Percentiles rank a stretch among this genome's conserved stretches.
These are phyloP conservation scores for Matsumyia berberina DNA, from an alignment of 2,888 invertebrate species.

Conservation along the genomic window DNA sequence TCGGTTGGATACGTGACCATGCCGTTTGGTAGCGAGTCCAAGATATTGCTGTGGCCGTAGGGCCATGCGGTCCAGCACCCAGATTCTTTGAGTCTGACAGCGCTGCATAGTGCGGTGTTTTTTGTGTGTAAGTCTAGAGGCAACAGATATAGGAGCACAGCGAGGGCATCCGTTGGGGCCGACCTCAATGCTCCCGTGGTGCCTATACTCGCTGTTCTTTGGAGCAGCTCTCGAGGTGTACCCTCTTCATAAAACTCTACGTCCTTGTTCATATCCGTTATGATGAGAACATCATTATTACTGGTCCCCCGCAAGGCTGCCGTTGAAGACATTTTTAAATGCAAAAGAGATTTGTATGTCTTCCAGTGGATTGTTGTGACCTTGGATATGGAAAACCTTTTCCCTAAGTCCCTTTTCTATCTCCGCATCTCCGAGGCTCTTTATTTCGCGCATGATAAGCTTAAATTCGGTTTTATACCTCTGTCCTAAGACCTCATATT, in stretches of 20 bases:
- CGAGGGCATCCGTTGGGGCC: no score
- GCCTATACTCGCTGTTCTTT: no score
- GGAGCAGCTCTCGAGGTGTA: no score
- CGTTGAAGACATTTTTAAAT: conserved; percentile 80
- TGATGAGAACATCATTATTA: conserved; percentile 92
- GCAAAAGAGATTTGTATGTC: conserved; percentile 89
- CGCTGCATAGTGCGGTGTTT: no score
- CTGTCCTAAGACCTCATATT: conserved; percentile 45
- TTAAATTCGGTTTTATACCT: conserved; percentile 88
- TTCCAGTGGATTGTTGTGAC: conserved; percentile 89
- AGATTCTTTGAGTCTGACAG: no score
- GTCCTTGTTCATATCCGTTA: conserved; percentile 94
- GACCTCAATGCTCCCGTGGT: no score
- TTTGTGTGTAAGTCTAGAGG: no score
- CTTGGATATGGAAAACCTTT: conserved; percentile 89
- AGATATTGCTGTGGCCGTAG: no score
- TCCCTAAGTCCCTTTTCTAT: conserved; percentile 89
- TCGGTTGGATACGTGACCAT: no score
- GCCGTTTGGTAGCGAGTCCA: no score
- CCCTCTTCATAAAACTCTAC: conserved; percentile 91
- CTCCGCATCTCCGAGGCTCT: conserved; percentile 89
- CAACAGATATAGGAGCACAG: no score
- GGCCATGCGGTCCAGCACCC: no score
- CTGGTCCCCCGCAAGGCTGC: conserved; percentile 93
- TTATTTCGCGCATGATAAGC: conserved; percentile 90